Base-by-base conservation (phyloP, 2,888 invertebrate genomes). In the Silvanus unidentatus region DNA sequence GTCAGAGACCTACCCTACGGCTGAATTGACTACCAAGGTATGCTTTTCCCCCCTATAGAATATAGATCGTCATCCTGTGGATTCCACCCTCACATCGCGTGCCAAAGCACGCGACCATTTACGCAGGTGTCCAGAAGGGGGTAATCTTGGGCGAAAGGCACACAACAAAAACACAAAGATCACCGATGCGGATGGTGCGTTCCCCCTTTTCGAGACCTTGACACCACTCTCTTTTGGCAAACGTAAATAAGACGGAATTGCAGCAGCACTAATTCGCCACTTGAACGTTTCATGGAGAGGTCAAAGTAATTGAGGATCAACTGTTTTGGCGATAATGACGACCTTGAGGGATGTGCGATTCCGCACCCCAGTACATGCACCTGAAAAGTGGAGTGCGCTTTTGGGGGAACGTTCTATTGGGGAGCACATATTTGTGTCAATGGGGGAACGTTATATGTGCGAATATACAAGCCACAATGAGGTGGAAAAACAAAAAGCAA, bases 71-170 rank as follows among this genome's bases (percentile, higher is more conserved):
- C 22, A 5, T 8, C 4, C 8, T 22, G 22, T 22, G 22, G 22
- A 22, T 22, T 27, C 22, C 39, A 39, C 39, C 39, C 39, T 27
- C 39, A 27, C 14, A 39, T 16, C 39, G 11, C 39, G 39, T 39
- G 39, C 39, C 22, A 8, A n/a, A 49, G 50, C 50, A 51, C 53
- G 50, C 50, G 53, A 43, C 50, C n/a, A 37, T 14, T 40, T 41
- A 47, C 42, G 47, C 53, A 53, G 50, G 53, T 51, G 53, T 50
- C 50, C 50, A 44, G 45, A 52, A 47, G 52, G 52, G 52, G 37
- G 32, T 32, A 37, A 37, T 37, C 16, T 16, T 37, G 37, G 32
- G n/a, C n/a, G n/a, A n/a, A n/a, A n/a, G n/a, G n/a, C n/a, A n/a
- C n/a, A n/a, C n/a, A n/a, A n/a, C 32, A 32, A 32, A 32, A 12